Evolutionary conservation across 2,797 vertebrate species (phyloP).

Genomic region (Pagetopsis macropterus): DNA sequence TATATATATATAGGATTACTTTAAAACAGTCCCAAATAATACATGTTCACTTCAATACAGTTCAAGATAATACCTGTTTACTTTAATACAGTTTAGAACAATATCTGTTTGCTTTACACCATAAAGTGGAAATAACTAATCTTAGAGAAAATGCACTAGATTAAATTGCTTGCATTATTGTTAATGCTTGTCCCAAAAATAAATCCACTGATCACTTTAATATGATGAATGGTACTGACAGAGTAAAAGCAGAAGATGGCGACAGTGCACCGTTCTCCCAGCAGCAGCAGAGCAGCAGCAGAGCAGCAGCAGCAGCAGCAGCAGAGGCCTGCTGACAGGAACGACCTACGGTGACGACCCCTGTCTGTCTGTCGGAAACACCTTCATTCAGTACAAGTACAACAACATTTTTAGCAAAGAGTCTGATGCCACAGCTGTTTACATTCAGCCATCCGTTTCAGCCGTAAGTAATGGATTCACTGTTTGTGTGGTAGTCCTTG

Average conservation of each 20-base stretch:
- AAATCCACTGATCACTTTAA: neutral
- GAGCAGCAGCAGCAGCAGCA: too few species aligned
- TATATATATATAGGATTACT: too few species aligned
- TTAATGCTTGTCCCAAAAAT: neutral
- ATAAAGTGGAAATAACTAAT: neutral
- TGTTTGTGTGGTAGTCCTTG: neutral
- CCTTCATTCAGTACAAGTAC: constrained; percentile 15
- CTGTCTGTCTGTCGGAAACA: constrained; percentile 16
- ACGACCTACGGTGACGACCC: constrained; percentile 9
- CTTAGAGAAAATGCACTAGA: neutral
- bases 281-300: neutral
- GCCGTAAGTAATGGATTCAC: constrained; percentile 38
- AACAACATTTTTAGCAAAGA: constrained; percentile 56
- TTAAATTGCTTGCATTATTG: neutral
- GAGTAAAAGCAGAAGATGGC: constrained; percentile 39
- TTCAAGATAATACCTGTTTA: too few species aligned
- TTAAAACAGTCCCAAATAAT: too few species aligned
- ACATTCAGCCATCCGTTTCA: constrained; percentile 2
- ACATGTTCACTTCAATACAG: too few species aligned
- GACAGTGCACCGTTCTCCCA: neutral
- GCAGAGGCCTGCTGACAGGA: constrained; percentile 25
- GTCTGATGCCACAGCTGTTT: constrained; percentile 42
- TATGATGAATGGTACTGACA: neutral
- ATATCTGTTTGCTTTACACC: neutral
- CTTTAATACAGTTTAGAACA: too few species aligned